Base-by-base conservation (phyloP, 2,113 vertebrate genomes). In the Archilochus colubris region DNA sequence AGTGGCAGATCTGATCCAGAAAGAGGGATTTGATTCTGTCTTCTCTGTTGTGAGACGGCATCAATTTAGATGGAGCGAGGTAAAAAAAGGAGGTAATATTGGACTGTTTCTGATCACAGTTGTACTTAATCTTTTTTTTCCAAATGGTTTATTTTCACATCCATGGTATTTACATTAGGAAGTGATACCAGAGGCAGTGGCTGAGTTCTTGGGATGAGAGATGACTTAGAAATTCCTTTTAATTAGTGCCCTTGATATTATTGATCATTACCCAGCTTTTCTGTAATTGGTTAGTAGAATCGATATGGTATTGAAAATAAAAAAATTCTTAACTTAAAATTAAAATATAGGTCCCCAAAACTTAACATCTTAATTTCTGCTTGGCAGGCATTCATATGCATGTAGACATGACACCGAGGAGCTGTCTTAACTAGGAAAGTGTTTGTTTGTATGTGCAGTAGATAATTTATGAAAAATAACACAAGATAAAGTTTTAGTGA, bases 21-120 rank as follows among this genome's bases (percentile, higher is more conserved):
- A 98, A 93, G 72, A 97, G 59, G 98, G 97, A 5, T 99, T 93
- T 11, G 98, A 99, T 57, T 99, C 99, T 0, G 98, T 99, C 50
- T 99, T 99, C 95, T 98, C 99, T 9, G 99, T 99, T 64, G 99
- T 99, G 77, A 96, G 99, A 43, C 98, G 98, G 23, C 98, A 99
- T 95, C 98, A 99, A 7, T 99, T 99, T 94, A 98, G 99, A 86
- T 99, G 99, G 99, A 90, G 97, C 61, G 99, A 99, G 94, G 98
- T 99, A 53, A 97, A 98, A 89, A 96, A 98, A 96, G 98, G 96
- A 98, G 98, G 99, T 99, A 97, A 96, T 94, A 22, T 53, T 55
- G 27, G 19, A 6, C 18, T 79, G 14, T 48, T 95, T 87, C 33
- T 91, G 55, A 2, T 82, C 89, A 61, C 23, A 40, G 30, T 73